Conservation (phyloP, 2,797 vertebrate genomes). For the Cuniculus paca region DNA sequence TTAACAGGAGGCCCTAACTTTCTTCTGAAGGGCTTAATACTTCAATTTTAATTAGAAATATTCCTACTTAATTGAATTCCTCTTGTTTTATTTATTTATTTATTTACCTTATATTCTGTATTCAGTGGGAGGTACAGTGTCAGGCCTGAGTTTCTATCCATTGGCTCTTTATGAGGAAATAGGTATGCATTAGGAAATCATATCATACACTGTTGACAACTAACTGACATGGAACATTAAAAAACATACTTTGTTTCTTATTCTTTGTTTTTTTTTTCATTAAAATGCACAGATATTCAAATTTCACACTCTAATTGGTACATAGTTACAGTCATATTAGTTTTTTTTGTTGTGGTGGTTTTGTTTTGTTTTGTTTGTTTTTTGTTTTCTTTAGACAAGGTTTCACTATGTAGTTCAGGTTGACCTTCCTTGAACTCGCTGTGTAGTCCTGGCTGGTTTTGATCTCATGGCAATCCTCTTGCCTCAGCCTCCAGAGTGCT, state of each 20-base stretch:
- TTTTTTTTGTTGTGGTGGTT: neutral
- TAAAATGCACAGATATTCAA: neutral
- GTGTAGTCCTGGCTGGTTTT: neutral
- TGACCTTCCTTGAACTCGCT: neutral
- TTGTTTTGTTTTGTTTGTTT: no score
- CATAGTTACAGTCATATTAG: neutral
- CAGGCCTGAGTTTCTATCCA: neutral
- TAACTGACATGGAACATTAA: neutral
- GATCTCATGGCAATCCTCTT: neutral
- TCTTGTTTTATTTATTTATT: neutral
- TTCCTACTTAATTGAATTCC: neutral
- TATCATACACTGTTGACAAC: neutral
- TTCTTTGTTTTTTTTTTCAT: conserved; percentile 9
- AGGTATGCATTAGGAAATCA: neutral
- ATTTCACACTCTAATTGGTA: neutral
- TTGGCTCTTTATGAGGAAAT: neutral
- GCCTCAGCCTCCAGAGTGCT: neutral
- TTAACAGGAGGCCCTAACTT: neutral
- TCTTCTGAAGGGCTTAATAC: neutral
- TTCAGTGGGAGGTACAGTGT: rapidly evolving
- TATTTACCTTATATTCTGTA: neutral
- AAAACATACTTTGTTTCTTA: neutral
- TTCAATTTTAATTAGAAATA: neutral
- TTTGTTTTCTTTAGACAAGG: neutral
- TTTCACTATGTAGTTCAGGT: neutral